Evolutionary conservation across 1,140 invertebrate species (phyloP).

Genomic region (Drosophila carrolli): DNA sequence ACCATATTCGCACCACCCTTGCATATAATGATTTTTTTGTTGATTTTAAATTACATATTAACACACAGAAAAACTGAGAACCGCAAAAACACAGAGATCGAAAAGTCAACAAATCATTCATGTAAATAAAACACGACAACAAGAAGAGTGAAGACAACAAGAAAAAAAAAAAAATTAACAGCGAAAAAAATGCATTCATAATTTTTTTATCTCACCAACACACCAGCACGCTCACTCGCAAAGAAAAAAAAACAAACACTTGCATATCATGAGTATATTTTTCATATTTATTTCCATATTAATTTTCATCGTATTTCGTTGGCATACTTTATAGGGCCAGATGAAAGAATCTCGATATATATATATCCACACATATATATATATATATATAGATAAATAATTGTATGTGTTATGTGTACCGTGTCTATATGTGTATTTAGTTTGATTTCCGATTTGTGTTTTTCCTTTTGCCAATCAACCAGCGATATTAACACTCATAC

Average conservation of each 20-base stretch:
- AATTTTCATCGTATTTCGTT: constrained; percentile 41
- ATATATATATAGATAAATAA: constrained; percentile 47
- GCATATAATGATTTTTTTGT: constrained; percentile 38
- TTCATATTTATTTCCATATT: constrained; percentile 44
- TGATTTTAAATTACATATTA: constrained; percentile 53
- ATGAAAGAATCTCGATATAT: constrained; percentile 60
- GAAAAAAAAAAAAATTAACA: constrained; percentile 32
- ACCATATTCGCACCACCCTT: constrained; percentile 7
- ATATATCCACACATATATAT: constrained; percentile 55
- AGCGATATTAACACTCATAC: constrained; percentile 73
- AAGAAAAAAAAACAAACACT: constrained; percentile 16
- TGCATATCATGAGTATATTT: constrained; percentile 50
- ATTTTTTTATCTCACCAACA: constrained; percentile 42
- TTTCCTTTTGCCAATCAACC: constrained; percentile 56
- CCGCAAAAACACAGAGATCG: constrained; percentile 29
- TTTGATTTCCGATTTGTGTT: constrained; percentile 70
- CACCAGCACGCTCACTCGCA: constrained; percentile 16
- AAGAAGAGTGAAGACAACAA: constrained; percentile 36
- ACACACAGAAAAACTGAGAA: constrained; percentile 21
- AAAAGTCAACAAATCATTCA: constrained; percentile 67
- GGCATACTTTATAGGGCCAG: constrained; percentile 54
- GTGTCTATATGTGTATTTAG: constrained; percentile 84
- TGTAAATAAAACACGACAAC: constrained; percentile 69
- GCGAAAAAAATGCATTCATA: constrained; percentile 37
- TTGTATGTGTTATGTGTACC: constrained; percentile 82